Evolutionary conservation across 64 coral and sea anemone genomes (phyloP), one percentile per base, ranked within the genome.

Genomic region (Actinia equina): DNA sequence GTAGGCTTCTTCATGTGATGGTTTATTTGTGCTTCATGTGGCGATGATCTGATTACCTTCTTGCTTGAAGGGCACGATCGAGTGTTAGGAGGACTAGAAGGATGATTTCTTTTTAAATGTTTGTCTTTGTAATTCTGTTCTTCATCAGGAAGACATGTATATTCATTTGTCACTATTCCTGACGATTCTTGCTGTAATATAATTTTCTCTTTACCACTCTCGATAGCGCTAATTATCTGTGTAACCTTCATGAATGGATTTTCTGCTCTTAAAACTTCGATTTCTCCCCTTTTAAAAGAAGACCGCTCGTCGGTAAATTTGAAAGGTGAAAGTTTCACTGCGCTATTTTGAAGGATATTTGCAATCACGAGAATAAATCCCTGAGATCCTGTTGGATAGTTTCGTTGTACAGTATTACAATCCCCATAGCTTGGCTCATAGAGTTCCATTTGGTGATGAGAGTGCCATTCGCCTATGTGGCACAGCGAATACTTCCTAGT

Each of bases 401-500:
- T 95, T 53, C 90, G 79, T 20, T 67, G 87, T 0, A 95, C 79
- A n/a, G 94, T 95, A 19, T 84, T 82, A 42, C 84, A 91, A 63
- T 95, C 94, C 43, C 94, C 94, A 30, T 14, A 20, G 44, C 94
- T 95, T 45, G 94, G 94, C 20, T 92, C 63, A 20, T 70, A 89
- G 27, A 95, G 52, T 2, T 62, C 14, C 26, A 95, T 55, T 25
- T 56, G 83, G 43, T 95, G 94, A 41, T 95, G 94, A 6, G 94
- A 95, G 74, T 95, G 94, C 94, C 94, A 95, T 15, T 95, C 94
- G 60, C 94, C 94, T 12, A 95, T 92, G 26, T 95, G 94, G 46
- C 94, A 95, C n/a, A 95, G 77, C 77, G 70, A 57, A 65, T 92
- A 95, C 5, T 77, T 51, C 14, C 71, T 55, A 0, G 94, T 92